Evolutionary conservation across 2,113 vertebrate genomes (phyloP).

Genomic region (Cephalopterus ornatus): DNA sequence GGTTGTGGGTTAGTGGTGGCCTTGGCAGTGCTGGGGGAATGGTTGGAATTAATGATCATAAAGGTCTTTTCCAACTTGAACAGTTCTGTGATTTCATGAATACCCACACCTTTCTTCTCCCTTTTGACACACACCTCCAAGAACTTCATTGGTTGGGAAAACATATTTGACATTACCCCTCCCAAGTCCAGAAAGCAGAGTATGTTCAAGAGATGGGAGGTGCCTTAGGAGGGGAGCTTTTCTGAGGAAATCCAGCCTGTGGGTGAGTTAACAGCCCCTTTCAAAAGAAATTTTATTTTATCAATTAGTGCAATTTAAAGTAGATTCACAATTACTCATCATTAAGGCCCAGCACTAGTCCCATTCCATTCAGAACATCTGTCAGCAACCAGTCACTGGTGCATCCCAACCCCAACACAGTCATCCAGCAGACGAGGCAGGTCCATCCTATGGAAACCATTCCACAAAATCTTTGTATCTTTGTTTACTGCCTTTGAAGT

Average conservation of each 20-base stretch:
- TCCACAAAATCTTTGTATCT: not conserved
- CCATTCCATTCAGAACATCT: not conserved
- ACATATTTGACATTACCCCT: not conserved
- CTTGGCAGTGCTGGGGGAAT: not conserved
- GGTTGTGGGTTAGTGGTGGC: not conserved
- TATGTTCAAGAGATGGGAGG: fast-evolving
- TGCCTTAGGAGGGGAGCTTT: not conserved
- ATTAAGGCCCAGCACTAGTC: fast-evolving
- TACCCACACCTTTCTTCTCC: not conserved
- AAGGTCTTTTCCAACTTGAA: not conserved
- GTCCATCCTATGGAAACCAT: not conserved
- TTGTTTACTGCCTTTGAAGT: not conserved
- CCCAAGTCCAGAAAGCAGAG: not conserved
- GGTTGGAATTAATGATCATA: not conserved
- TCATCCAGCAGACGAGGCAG: not conserved
- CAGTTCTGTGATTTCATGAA: not conserved
- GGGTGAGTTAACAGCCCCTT: not conserved
- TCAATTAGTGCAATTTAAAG: not conserved
- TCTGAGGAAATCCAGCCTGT: not conserved
- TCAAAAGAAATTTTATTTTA: not conserved
- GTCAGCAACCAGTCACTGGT: not conserved
- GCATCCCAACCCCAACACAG: not conserved
- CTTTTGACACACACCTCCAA: not conserved
- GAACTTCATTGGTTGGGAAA: not conserved
- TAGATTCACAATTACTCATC: not conserved